These are phyloP conservation scores for Dipus sagitta DNA, from an alignment of 2,797 vertebrate genomes.

Conservation along the genomic window DNA sequence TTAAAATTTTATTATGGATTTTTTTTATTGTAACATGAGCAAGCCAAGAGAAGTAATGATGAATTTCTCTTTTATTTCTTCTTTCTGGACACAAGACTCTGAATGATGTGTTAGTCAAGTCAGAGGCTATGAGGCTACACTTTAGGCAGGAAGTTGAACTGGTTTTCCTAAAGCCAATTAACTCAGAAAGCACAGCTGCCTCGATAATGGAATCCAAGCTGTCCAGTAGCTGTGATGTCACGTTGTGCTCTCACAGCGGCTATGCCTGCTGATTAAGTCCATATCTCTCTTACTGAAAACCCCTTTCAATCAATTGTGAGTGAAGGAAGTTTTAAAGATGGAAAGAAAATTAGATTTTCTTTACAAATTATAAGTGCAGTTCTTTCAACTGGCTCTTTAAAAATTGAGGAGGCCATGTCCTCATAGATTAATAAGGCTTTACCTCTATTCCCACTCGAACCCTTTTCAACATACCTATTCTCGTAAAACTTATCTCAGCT, in stretches of 20 bases:
- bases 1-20: slow-evolving; percentile 1
- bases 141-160: neutral
- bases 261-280: slow-evolving; percentile 61
- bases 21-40: neutral
- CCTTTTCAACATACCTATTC: neutral
- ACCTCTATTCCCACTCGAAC: neutral
- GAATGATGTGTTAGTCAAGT: slow-evolving; percentile 4
- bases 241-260: neutral
- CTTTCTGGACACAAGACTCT: neutral
- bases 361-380: slow-evolving; percentile 57
- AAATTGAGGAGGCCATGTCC: slow-evolving; percentile 48
- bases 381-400: slow-evolving; percentile 65
- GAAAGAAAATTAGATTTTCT: slow-evolving; percentile 67
- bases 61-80: neutral
- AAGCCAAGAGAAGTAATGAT: slow-evolving; percentile 22
- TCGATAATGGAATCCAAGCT: neutral
- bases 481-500: neutral
- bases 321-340: slow-evolving; percentile 55
- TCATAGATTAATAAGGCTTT: slow-evolving; percentile 44
- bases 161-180: neutral
- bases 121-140: neutral
- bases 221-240: neutral
- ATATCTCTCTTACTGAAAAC: slow-evolving; percentile 67
- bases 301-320: slow-evolving; percentile 66
- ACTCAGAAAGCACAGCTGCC: neutral